Evolutionary conservation across 2,113 vertebrate species (phyloP).

Genomic region (Melanotaenia duboulayi): DNA sequence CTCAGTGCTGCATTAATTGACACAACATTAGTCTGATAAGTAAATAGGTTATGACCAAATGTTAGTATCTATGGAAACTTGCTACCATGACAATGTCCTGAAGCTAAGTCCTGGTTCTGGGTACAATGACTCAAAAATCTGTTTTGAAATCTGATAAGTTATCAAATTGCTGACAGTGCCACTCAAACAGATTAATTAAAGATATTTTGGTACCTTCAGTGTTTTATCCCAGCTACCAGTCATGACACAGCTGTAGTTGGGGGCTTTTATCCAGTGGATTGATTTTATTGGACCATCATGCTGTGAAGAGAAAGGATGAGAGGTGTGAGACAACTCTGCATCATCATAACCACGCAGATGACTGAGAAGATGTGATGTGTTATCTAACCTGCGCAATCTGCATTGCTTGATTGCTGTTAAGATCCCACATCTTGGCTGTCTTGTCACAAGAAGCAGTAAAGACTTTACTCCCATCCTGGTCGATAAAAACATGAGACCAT

Average conservation of each 20-base stretch:
- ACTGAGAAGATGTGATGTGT: not conserved
- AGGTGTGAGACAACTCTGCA: not conserved
- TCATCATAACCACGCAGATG: not conserved
- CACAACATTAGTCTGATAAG: not conserved
- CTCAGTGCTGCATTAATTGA: not conserved
- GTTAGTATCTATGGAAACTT: not conserved
- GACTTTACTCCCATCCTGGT: slow-evolving; percentile 97
- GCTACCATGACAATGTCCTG: not conserved
- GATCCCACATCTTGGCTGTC: slow-evolving; percentile 99
- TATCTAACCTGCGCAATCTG: slow-evolving; percentile 94
- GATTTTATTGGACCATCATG: slow-evolving; percentile 97
- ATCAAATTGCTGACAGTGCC: not conserved
- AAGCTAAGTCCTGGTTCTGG: not conserved
- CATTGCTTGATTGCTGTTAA: slow-evolving; percentile 98
- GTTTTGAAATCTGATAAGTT: not conserved
- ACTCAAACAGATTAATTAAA: not conserved
- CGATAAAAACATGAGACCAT: slow-evolving; percentile 39
- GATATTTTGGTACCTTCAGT: slow-evolving; percentile 86
- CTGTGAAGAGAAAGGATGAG: slow-evolving; percentile 71
- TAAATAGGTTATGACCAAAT: too few species aligned
- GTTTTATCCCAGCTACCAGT: slow-evolving; percentile 99
- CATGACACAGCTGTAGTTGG: slow-evolving; percentile 98
- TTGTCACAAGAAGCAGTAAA: slow-evolving; percentile 99
- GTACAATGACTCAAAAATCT: not conserved
- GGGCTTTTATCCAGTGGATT: slow-evolving; percentile 98